Conservation (phyloP, 1,140 invertebrate genomes). For the Steinernema feltiae region DNA sequence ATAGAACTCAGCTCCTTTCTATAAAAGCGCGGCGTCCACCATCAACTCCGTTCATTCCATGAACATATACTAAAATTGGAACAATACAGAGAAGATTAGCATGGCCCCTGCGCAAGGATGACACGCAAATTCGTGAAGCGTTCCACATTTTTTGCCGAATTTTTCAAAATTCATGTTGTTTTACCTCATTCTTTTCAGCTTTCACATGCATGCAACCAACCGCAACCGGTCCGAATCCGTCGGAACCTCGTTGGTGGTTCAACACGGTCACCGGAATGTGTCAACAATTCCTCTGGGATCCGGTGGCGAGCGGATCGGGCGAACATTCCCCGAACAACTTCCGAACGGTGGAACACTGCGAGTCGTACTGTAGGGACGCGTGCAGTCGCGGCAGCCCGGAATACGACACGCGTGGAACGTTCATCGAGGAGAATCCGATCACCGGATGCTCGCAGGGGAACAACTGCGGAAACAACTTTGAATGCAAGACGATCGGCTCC, state of each 20-base stretch:
- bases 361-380: slow-evolving; percentile 31
- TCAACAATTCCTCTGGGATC: slow-evolving; percentile 38
- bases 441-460: slow-evolving; percentile 27
- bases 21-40: too few species aligned
- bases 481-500: slow-evolving; percentile 35
- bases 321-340: slow-evolving; percentile 40
- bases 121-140: slow-evolving; percentile 82
- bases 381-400: slow-evolving; percentile 30
- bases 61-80: slow-evolving; percentile 67
- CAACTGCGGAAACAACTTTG: slow-evolving; percentile 28
- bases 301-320: slow-evolving; percentile 24
- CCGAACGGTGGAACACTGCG: slow-evolving; percentile 35
- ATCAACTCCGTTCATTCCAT: too few species aligned
- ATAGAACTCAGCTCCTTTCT: too few species aligned
- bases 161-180: background rate
- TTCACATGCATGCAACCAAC: slow-evolving; percentile 38
- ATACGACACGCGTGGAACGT: slow-evolving; percentile 23
- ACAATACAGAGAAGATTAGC: slow-evolving; percentile 88
- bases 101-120: slow-evolving; percentile 87
- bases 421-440: slow-evolving; percentile 34
- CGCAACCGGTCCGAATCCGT: slow-evolving; percentile 38
- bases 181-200: slow-evolving; percentile 20
- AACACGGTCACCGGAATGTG: slow-evolving; percentile 35
- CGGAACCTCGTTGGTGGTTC: slow-evolving; percentile 39
- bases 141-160: slow-evolving; percentile 63